Evolutionary conservation across 2,113 vertebrate species (phyloP), one percentile per base, ranked within the genome.

Genomic region (Sinocyclocheilus rhinocerous): DNA sequence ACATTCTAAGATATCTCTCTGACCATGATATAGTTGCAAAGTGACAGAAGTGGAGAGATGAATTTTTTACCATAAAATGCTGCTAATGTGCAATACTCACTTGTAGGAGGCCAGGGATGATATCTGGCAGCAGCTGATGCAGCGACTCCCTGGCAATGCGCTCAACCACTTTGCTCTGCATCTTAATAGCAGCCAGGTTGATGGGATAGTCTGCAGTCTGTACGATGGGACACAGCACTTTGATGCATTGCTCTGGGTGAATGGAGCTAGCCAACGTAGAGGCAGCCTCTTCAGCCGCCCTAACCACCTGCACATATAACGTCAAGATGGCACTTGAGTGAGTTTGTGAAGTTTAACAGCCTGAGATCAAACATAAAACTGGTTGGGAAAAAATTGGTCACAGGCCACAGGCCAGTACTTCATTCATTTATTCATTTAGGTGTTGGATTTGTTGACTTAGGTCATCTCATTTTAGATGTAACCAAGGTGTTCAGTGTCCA

Each of bases 151-250:
- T 98, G 89, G 96, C 90, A 67, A 99, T 97, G 92, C 97, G 96
- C 93, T 99, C 97, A 0, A 98, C 98, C 76, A 99, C 98, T 92
- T 98, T 99, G 0, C 97, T 98, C 91, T 99, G 97, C 98, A 99
- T 99, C 94, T 99, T 99, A 93, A 99, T 99, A 91, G 98, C 98
- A 1, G 98, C 97, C 76, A 99, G 95, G 87, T 99, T 99, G 93
- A 99, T 99, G 92, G 98, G 98, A 91, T 99, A 99, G 93, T 99
- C 98, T 4, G 98, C 98, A 0, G 98, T 99, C 94, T 99, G 98
- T 88, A 99, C 97, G 86, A 99, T 99, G 79, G 98, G 98, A 84
- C 98, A 99, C 65, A 99, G 96, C 81, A 99, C 98, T 92, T 99
- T 99, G 94, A 99, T 98, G 95, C 98, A 99, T 92, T 99, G 98